Conservation (phyloP, 2,797 vertebrate species). For the Darevskia nairensis region DNA sequence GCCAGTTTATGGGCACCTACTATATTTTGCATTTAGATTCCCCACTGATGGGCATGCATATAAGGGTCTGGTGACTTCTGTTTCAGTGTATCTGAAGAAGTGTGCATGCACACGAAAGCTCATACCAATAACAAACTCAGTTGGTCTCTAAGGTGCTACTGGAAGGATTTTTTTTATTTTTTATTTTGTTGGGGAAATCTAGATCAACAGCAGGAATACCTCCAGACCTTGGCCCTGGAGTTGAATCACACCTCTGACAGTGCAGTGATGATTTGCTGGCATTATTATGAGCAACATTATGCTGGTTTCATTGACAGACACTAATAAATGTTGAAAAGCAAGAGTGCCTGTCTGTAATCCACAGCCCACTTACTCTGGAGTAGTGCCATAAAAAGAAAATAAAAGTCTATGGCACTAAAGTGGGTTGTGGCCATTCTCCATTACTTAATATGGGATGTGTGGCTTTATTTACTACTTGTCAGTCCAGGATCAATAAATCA, state of each 20-base stretch:
- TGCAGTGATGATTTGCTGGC: neutral
- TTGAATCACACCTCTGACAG: neutral
- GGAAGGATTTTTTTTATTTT: too few relatives aligned
- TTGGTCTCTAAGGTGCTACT: too few relatives aligned
- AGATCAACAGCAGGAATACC: neutral
- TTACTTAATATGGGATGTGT: neutral
- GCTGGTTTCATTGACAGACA: neutral
- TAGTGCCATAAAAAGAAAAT: slow-evolving; percentile 16
- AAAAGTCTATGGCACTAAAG: slow-evolving; percentile 4
- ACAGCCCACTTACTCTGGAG: neutral
- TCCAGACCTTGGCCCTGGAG: neutral
- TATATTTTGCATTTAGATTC: neutral
- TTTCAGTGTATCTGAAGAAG: too few relatives aligned
- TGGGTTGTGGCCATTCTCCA: slow-evolving; percentile 16
- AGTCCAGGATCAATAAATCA: slow-evolving; percentile 43
- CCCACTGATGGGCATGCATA: neutral
- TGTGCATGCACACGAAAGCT: too few relatives aligned
- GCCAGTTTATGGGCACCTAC: neutral
- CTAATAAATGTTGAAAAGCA: neutral
- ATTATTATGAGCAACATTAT: neutral
- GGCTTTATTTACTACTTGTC: slow-evolving; percentile 7
- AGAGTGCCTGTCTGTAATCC: neutral
- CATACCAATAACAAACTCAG: too few relatives aligned
- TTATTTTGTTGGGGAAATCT: neutral
- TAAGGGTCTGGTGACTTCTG: too few relatives aligned